Evolutionary conservation across 1,140 invertebrate genomes (phyloP).

Genomic region (Bombus fervidus): DNA sequence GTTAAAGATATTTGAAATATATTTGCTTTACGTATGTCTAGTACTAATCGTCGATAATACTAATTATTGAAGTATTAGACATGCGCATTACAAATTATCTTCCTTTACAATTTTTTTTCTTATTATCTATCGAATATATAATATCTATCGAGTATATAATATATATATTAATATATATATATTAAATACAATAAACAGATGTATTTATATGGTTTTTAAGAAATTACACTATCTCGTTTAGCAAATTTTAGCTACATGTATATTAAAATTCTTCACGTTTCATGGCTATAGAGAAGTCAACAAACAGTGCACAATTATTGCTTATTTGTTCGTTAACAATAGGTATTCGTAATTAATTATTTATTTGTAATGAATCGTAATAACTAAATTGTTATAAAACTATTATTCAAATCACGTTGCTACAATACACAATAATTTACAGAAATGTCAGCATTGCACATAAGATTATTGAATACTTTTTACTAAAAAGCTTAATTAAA

Average conservation of each 20-base stretch:
- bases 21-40: conserved; percentile 3
- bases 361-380: neutral
- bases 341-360: neutral
- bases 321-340: neutral
- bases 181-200: neutral
- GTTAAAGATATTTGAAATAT: neutral
- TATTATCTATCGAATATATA: conserved; percentile 1
- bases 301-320: neutral
- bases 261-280: neutral
- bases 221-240: neutral
- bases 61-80: neutral
- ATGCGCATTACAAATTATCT: conserved; percentile 4
- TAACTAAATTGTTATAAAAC: neutral
- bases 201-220: neutral
- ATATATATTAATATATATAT: neutral
- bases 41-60: neutral
- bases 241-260: neutral
- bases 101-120: neutral
- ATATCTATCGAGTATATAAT: too few relatives aligned
- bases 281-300: neutral
- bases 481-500: conserved; percentile 60
- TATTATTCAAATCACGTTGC: neutral
- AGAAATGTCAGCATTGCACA: conserved; percentile 60
- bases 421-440: conserved; percentile 76
- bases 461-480: conserved; percentile 44